phyloP scores from a whole-genome alignment of 2,113 vertebrate genomes.

The Calyptomena viridis region DNA sequence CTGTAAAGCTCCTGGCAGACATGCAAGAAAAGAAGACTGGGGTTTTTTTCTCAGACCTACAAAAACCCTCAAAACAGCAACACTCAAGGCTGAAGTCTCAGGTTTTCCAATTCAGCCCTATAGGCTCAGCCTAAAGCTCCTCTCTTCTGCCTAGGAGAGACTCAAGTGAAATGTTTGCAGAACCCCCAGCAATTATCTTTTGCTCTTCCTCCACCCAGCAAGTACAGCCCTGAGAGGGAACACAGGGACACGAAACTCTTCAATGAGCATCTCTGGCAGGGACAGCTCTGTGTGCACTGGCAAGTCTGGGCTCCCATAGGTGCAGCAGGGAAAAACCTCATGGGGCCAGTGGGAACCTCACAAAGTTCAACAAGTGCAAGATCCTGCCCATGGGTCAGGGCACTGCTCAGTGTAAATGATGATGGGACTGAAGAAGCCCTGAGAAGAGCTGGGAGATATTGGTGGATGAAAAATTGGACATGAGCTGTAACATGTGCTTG shows the following conservation, averaged over 20 bases:
- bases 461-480: background rate
- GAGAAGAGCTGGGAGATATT: background rate
- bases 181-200: background rate
- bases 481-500: fast-evolving
- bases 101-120: background rate
- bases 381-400: background rate
- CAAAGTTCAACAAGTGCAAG: background rate
- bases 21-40: background rate
- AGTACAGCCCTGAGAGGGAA: background rate
- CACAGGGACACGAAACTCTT: background rate
- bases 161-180: background rate
- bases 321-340: background rate
- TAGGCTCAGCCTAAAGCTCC: background rate
- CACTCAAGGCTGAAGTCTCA: background rate
- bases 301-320: background rate
- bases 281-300: background rate
- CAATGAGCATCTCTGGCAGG: background rate
- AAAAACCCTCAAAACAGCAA: background rate
- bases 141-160: background rate
- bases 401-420: background rate
- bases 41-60: background rate
- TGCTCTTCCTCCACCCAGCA: background rate
- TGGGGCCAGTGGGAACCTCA: background rate
- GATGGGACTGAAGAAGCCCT: background rate
- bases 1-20: background rate